Conservation (phyloP, 92 coral and sea anemone species). For the Porites lobata region DNA sequence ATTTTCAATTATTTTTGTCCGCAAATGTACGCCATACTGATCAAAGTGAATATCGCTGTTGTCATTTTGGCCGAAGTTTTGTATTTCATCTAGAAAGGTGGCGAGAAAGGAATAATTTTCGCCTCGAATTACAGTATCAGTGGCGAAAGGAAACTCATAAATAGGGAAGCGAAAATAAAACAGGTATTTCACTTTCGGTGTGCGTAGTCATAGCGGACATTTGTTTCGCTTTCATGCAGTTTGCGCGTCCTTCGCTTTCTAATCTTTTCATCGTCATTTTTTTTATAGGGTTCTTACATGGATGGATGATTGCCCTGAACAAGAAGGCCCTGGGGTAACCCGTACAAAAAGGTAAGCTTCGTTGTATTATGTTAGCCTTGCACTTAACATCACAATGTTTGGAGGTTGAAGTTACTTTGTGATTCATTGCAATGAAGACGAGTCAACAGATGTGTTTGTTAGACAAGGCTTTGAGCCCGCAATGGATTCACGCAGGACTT, state of each 20-base stretch:
- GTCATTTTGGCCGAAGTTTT: slow-evolving; percentile 31
- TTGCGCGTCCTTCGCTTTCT: slow-evolving; percentile 46
- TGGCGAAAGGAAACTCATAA: slow-evolving; percentile 14
- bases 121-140: slow-evolving; percentile 6
- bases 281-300: slow-evolving; percentile 79
- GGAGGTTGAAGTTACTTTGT: not conserved
- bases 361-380: not conserved
- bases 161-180: slow-evolving; percentile 32
- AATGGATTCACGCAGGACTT: slow-evolving; percentile 28
- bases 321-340: slow-evolving; percentile 99
- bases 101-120: slow-evolving; percentile 9
- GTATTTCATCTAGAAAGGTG: slow-evolving; percentile 41
- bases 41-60: slow-evolving; percentile 15
- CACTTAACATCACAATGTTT: not conserved
- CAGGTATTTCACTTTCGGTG: slow-evolving; percentile 20
- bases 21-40: too few relatives aligned
- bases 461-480: slow-evolving; percentile 53
- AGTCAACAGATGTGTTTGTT: slow-evolving; percentile 14
- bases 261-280: slow-evolving; percentile 41
- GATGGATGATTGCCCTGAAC: slow-evolving; percentile 99
- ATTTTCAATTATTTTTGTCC: too few relatives aligned
- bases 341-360: slow-evolving; percentile 95
- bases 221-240: slow-evolving; percentile 21
- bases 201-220: not conserved
- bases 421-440: not conserved